phyloP scores from a whole-genome alignment of 2,113 vertebrate species.

The Spizaetus ornatus region DNA sequence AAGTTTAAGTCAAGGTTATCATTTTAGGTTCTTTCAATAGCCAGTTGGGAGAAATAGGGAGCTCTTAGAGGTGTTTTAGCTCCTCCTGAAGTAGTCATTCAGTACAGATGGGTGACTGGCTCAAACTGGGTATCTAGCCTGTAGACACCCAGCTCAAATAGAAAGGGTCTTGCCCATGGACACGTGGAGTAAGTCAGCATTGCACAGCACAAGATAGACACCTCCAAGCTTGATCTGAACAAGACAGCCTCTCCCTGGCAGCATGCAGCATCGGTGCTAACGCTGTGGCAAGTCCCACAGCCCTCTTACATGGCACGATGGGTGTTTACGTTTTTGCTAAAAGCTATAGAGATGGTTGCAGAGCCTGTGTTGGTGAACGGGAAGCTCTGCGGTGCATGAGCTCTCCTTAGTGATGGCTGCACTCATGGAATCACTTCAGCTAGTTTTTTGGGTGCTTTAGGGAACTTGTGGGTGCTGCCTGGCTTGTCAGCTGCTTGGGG shows the following conservation, averaged over 20 bases:
- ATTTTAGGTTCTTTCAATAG: neutral
- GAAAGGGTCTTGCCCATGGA: neutral
- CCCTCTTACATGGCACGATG: too few relatives aligned
- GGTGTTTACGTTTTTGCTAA: fast-evolving
- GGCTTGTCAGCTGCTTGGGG: fast-evolving
- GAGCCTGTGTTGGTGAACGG: neutral
- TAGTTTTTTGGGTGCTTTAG: neutral
- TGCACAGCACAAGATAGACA: neutral
- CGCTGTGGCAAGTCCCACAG: neutral
- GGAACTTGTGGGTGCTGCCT: neutral
- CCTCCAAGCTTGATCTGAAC: neutral
- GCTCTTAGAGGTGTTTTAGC: neutral
- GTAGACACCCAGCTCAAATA: neutral
- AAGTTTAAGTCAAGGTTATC: neutral
- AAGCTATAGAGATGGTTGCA: neutral
- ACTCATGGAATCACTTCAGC: neutral
- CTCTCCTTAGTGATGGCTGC: neutral
- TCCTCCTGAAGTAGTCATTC: neutral
- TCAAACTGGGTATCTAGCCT: neutral
- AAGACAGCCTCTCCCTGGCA: neutral
- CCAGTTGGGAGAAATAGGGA: neutral
- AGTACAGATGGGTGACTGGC: neutral
- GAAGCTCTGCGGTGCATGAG: neutral
- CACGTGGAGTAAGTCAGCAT: neutral
- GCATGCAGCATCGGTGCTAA: fast-evolving